Percentiles rank a stretch among this genome's conserved stretches.
These are phyloP conservation scores for Yponomeuta plumbellus DNA, from an alignment of 2,888 invertebrate species.

Conservation along the genomic window DNA sequence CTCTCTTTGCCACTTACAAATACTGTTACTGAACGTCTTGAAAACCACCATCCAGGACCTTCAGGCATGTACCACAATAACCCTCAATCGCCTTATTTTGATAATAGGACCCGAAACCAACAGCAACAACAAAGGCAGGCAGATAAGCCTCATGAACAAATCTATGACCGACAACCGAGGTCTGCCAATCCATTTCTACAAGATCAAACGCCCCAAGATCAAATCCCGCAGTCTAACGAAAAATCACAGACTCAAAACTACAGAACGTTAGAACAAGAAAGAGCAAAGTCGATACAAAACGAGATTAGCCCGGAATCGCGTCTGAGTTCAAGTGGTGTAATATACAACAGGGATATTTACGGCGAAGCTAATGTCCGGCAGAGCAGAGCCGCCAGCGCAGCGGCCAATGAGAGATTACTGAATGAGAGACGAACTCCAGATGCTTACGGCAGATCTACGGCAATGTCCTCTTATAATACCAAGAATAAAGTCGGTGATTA, in stretches of 20 bases:
- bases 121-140: conserved; percentile 40
- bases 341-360: conserved; percentile 54
- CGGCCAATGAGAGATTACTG: conserved; percentile 52
- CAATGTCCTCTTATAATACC: conserved; percentile 54
- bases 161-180: conserved; percentile 54
- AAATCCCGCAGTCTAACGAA: conserved; percentile 35
- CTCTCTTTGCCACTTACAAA: conserved; percentile 66
- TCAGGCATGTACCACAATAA: conserved; percentile 58
- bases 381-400: conserved; percentile 39
- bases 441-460: conserved; percentile 83
- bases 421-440: conserved; percentile 88
- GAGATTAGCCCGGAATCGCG: conserved; percentile 42
- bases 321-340: conserved; percentile 35
- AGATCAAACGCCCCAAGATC: conserved; percentile 43
- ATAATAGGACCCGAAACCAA: conserved; percentile 58
- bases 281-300: conserved; percentile 34
- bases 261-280: conserved; percentile 34
- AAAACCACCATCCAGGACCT: conserved; percentile 56
- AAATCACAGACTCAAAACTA: conserved; percentile 35
- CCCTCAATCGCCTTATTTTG: conserved; percentile 69
- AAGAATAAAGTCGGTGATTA: conserved; percentile 79
- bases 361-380: conserved; percentile 50
- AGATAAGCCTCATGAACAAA: conserved; percentile 46
- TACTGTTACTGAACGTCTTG: conserved; percentile 55
- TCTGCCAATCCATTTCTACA: conserved; percentile 57